Percentiles rank a stretch among this genome's conserved stretches.
Evolutionary conservation across 2,113 vertebrate genomes (phyloP).

Genomic region (Athene noctua): DNA sequence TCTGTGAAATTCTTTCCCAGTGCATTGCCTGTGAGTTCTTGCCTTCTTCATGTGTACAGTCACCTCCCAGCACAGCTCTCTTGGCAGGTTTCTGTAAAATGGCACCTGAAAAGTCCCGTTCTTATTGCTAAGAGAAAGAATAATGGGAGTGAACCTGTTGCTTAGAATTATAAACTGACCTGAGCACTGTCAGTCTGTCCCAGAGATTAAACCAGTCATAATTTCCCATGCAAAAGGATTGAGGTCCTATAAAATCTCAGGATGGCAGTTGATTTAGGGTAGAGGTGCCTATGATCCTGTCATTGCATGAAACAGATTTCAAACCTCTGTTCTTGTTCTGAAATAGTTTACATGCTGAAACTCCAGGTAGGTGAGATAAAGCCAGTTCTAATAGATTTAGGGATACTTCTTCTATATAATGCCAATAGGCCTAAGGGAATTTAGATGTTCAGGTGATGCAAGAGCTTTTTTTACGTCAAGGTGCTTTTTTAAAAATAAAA

Average conservation of each 20-base stretch:
- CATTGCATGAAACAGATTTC: not conserved
- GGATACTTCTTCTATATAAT: not conserved
- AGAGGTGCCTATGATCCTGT: not conserved
- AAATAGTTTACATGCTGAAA: not conserved
- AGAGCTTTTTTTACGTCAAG: not conserved
- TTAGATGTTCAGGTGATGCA: not conserved
- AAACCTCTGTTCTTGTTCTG: not conserved
- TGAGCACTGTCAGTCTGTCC: not conserved
- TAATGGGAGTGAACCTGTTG: not conserved
- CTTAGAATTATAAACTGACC: not conserved
- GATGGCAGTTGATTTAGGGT: not conserved
- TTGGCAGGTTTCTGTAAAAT: not conserved
- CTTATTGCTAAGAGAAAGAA: not conserved
- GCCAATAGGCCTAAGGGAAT: not conserved
- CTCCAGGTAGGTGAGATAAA: not conserved
- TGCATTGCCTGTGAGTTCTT: not conserved
- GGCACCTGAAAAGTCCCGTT: not conserved
- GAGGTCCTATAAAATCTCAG: not conserved
- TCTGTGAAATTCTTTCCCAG: not conserved
- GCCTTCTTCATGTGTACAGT: not conserved
- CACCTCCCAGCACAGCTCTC: not conserved
- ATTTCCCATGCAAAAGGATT: not conserved
- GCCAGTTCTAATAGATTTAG: not conserved
- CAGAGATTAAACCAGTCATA: not conserved
- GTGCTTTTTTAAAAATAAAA: not conserved